Conservation (phyloP, 64 coral and sea anemone species). For the Catalaphyllia jardinei region DNA sequence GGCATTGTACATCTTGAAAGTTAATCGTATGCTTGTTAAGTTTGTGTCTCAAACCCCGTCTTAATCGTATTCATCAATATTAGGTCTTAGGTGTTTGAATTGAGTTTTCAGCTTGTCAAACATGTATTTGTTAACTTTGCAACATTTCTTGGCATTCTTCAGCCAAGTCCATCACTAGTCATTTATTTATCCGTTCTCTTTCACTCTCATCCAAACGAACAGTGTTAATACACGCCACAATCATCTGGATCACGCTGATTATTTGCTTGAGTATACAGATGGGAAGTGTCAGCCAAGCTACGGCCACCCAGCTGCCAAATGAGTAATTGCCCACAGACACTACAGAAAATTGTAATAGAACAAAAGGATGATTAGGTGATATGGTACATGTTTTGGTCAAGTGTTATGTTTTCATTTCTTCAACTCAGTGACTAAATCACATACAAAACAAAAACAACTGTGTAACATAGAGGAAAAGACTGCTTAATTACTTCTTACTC, state of each 20-base stretch:
- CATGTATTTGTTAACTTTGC: background rate
- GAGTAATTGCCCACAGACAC: slow-evolving; percentile 59
- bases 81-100: no score
- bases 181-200: slow-evolving; percentile 68
- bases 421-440: no score
- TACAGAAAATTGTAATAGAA: slow-evolving; percentile 23
- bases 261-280: slow-evolving; percentile 87
- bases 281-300: slow-evolving; percentile 79
- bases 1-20: no score
- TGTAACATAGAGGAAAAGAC: no score
- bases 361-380: no score
- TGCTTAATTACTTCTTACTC: no score
- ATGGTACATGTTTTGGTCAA: no score
- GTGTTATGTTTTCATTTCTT: no score
- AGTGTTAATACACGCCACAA: slow-evolving; percentile 78
- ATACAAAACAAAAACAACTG: no score
- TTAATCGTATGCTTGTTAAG: no score
- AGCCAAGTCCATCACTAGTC: slow-evolving; percentile 57
- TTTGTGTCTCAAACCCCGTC: no score
- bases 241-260: slow-evolving; percentile 79
- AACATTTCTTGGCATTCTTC: background rate
- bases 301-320: slow-evolving; percentile 65
- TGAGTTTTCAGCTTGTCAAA: background rate
- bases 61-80: no score
- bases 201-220: slow-evolving; percentile 73